A percentile compares a stretch with the other conserved stretches of the same genome.
These are phyloP conservation scores for Rhinogobio ventralis DNA, from an alignment of 2,797 vertebrate genomes.

Conservation along the genomic window DNA sequence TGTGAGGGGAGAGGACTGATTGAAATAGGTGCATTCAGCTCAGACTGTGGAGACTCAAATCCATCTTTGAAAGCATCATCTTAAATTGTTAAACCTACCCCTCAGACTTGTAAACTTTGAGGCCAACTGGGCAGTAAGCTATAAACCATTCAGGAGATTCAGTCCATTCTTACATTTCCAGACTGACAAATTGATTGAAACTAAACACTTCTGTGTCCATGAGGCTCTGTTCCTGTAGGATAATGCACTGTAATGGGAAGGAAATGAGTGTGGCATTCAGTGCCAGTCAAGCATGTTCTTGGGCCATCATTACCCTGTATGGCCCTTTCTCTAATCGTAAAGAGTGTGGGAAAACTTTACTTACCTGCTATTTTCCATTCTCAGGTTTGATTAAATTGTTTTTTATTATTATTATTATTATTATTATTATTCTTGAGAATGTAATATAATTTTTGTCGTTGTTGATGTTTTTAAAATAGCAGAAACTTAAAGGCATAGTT, in stretches of 20 bases:
- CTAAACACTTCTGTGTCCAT: conserved; percentile 28
- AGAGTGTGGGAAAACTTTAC: conserved; percentile 13
- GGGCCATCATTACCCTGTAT: conserved; percentile 63
- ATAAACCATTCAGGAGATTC: conserved; percentile 14
- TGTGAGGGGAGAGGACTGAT: conserved; percentile 1
- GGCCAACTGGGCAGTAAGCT: not conserved
- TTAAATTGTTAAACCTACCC: conserved; percentile 29
- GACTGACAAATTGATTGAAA: conserved; percentile 48
- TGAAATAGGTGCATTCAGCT: conserved; percentile 19
- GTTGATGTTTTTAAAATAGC: not conserved
- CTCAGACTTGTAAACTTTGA: conserved; percentile 21
- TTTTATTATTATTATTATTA: not conserved
- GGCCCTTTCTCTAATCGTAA: conserved; percentile 56
- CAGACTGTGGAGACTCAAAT: not conserved
- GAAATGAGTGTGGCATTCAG: conserved; percentile 55
- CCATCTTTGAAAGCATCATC: conserved; percentile 11
- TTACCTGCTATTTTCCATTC: not conserved
- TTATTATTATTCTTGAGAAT: not conserved
- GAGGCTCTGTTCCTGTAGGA: conserved; percentile 31
- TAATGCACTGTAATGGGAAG: conserved; percentile 51
- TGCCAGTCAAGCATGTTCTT: conserved; percentile 54
- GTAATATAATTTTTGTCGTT: not conserved
- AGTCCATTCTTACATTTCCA: conserved; percentile 27
- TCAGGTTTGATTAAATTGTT: not conserved
- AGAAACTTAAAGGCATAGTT: not conserved